Evolutionary conservation across 2,888 invertebrate species (phyloP), one percentile per base, ranked within the genome.

Genomic region (Eretmocerus hayati): DNA sequence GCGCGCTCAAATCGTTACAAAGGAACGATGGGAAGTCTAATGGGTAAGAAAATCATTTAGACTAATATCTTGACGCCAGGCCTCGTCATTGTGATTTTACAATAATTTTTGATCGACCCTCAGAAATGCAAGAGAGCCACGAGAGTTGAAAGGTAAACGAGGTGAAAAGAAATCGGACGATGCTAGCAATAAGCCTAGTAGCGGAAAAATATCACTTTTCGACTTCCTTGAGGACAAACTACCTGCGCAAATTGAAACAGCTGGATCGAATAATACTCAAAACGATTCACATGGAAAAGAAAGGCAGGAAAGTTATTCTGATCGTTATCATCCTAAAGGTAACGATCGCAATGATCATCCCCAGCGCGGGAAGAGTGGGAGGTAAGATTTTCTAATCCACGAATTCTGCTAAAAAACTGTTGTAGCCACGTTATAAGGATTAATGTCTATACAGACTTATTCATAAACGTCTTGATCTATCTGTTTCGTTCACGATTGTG

Each of bases 171-270:
- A 66, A 56, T 77, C 78, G 35, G 81, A 81, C 51, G 77, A 77
- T 42, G 36, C 44, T 20, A 76, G 76, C 2, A 77, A 81, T 6
- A 89, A 87, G 68, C 89, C 90, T 1, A 83, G 86, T 11, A 71
- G 69, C 48, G 85, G 84, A 36, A 85, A 84, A 72, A 83, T 89
- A 2, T 87, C 87, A 0, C 72, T 90, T 3, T 90, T 89, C 69
- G 87, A 87, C 67, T 90, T 88, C 65, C 76, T 90, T 8, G 88
- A 89, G 65, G 83, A 87, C 61, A 90, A 89, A 72, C 72, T 90
- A 38, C 84, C 84, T 36, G 73, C 71, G n/a, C 68, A 69, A 45
- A 50, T 74, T 56, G 77, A 80, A 50, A 70, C 55, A 5, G 30
- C 74, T 33, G 78, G 78, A 45, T 74, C 69, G 46, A 75, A 72